phyloP scores from a whole-genome alignment of 2,113 vertebrate genomes.

The Agapornis roseicollis region DNA sequence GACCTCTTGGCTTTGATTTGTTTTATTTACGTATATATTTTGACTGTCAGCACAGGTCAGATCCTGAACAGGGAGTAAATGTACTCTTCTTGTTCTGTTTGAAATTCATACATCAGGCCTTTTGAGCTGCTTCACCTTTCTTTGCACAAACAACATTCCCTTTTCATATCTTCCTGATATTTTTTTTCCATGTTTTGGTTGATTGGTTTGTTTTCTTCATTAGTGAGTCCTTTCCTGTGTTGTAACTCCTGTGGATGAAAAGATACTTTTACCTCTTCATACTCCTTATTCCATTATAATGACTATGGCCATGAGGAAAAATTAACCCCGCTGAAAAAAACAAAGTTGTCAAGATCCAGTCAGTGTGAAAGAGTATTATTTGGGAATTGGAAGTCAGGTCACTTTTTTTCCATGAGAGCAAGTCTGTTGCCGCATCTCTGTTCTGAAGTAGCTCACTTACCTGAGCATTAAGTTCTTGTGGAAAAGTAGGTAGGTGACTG shows the following conservation, averaged over 20 bases:
- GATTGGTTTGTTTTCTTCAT: not conserved
- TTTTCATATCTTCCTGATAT: not conserved
- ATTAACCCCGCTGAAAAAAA: not conserved
- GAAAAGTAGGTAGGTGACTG: not conserved
- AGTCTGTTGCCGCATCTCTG: rapidly evolving
- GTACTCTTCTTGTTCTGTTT: rapidly evolving
- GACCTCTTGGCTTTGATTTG: rapidly evolving
- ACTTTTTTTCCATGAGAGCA: not conserved
- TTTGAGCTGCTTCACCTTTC: not conserved
- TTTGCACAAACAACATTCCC: not conserved
- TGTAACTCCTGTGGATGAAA: not conserved
- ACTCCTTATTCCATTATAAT: not conserved
- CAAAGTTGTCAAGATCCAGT: not conserved
- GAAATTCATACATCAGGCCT: not conserved
- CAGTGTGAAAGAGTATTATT: not conserved
- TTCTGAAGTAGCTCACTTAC: not conserved
- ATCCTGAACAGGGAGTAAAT: not conserved
- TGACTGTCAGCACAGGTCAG: rapidly evolving
- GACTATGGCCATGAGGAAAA: not conserved
- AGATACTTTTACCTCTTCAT: not conserved
- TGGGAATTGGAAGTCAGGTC: not conserved
- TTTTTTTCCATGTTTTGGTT: not conserved
- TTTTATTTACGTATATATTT: rapidly evolving
- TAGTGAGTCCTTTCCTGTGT: not conserved
- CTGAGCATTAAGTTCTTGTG: not conserved